Evolutionary conservation across 2,888 invertebrate genomes (phyloP), one percentile per base, ranked within the genome.

Genomic region (Leptodirus hochenwartii): DNA sequence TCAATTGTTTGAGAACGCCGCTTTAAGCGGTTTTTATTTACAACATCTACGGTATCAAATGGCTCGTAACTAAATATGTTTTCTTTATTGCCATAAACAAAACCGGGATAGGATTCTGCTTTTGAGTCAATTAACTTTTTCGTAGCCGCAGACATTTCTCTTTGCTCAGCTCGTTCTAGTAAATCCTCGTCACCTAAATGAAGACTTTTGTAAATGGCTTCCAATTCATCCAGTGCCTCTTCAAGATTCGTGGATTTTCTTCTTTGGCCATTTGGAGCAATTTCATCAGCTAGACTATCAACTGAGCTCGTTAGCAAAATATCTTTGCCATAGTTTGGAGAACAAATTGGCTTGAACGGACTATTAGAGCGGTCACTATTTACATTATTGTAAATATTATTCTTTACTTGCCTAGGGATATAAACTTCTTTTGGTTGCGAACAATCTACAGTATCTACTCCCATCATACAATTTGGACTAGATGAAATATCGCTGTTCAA

Each of bases 181-280:
- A 82, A 61, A 54, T 81, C 78, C 50, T 81, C 80, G 46, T 85
- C 85, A 1, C 76, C 78, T 29, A 87, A 59, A n/a, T 76, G 73
- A 32, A 90, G 62, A 43, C 82, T 85, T 43, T 84, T 80, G 48
- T 84, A 82, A 47, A 90, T 87, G n/a, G 79, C 78, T 59, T 90
- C 88, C 31, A 90, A 54, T 54, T 90, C 90, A 43, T 76, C 76
- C 14, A 90, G 63, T 30, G 88, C 88, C 47, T 88, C 85, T 47
- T 85, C 85, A 22, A 85, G 61, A 51, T 84, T 84, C 10, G 73
- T 70, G 3, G 79, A 78, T 51, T 76, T 78, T 41, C 69, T 57
- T 42, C 62, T 27, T 11, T 23, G 15, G 17, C 30, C 31, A 12
- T 33, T 31, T 11, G 17, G 17, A 14, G 29, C 17, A 15, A 8